Conservation (phyloP, 2,797 vertebrate genomes). For the Gymnoscopelus braueri region DNA sequence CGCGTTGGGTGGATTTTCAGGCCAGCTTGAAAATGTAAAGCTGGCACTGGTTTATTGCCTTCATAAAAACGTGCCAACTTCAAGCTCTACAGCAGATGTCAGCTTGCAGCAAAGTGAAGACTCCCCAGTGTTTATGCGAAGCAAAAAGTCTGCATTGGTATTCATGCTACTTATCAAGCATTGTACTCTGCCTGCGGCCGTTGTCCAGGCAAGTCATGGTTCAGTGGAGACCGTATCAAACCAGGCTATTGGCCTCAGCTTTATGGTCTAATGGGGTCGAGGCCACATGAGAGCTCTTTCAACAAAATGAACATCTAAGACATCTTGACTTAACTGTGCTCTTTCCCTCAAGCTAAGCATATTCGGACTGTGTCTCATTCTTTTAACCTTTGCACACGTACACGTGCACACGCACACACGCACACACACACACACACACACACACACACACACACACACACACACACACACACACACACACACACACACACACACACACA, state of each 20-base stretch:
- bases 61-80: background rate
- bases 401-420: no score
- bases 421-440: no score
- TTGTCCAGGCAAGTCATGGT: constrained; percentile 1
- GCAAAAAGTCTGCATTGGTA: background rate
- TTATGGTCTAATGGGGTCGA: background rate
- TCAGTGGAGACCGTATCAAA: constrained; percentile 15
- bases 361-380: constrained; percentile 31
- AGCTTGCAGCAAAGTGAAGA: no score
- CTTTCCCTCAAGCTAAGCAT: constrained; percentile 22
- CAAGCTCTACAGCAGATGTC: background rate
- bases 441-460: no score
- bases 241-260: background rate
- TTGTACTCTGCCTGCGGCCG: background rate
- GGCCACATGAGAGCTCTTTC: background rate
- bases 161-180: background rate
- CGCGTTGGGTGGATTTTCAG: no score
- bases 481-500: no score
- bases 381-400: constrained; percentile 33
- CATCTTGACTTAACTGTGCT: constrained; percentile 20
- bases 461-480: no score
- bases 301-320: constrained; percentile 11
- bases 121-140: background rate
- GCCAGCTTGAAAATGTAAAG: no score
- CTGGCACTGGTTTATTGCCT: background rate